Evolutionary conservation across 1,140 invertebrate species (phyloP), one percentile per base, ranked within the genome.

Genomic region (Plodia interpunctella): DNA sequence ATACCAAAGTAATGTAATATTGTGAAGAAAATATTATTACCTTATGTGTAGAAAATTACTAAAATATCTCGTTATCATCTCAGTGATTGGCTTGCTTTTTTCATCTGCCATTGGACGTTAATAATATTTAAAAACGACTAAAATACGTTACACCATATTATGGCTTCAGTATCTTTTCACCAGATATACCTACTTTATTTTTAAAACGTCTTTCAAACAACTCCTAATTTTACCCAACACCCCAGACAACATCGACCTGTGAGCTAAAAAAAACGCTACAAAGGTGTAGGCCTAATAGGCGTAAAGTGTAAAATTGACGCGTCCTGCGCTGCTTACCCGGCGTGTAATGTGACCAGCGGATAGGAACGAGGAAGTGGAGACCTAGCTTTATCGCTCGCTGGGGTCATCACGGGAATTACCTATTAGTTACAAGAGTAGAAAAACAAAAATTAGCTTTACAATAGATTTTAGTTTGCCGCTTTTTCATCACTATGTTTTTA

Each of bases 261-360:
- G n/a, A 1, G 13, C 38, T 44, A 15, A 44, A 44, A 44, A 25
- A 44, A 44, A 44, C n/a, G 13, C 15, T n/a, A 44, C 38, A 44
- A 44, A 44, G 38, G 52, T 18, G 55, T 83, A 83, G 83, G 79
- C 83, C 75, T 84, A 84, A 80, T 67, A 68, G 66, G 81, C 83
- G 81, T 81, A 72, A 84, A 84, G 76, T 76, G 74, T 71, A 76
- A 76, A 79, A 72, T 71, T 67, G 65, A 49, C 11, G 30, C 38
- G 38, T 44, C n/a, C 38, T 15, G 10, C 38, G 18, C 52, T 60
- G 38, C 38, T 44, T 44, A 44, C 59, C 60, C 67, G 52, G 59
- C 72, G 76, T 82, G 69, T 68, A 78, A 79, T 61, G 72, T 76
- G 76, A 63, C 55, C 79, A 76, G 9, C 60, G 70, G 63, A 52